Evolutionary conservation across 2,113 vertebrate species (phyloP), one percentile per base, ranked within the genome.

Genomic region (Perccottus glenii): DNA sequence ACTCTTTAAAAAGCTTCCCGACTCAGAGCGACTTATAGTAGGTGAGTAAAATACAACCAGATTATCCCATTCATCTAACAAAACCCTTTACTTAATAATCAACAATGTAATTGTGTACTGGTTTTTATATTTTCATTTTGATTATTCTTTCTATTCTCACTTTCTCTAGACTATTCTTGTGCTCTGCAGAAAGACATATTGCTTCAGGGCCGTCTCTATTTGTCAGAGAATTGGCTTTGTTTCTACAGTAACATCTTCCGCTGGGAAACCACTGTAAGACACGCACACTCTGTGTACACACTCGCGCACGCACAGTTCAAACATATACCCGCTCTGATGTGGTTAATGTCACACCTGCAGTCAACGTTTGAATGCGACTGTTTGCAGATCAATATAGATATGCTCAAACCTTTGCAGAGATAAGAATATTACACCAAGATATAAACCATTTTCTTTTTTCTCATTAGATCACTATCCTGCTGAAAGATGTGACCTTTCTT

Each of bases 231-330:
- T 79, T 96, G 94, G 94, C 92, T 97, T 65, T 96, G 95, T 82
- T 97, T 97, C 89, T 95, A 97, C 86, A 96, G 95, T 77, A 97
- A 96, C 85, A 96, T 97, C 85, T 97, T 97, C 90, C 94, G 95
- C 84, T 96, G 95, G 95, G 95, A 96, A 87, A 96, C 95, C 33
- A 94, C 94, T 9, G 95, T 96, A 87, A 90, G 93, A 74, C 11
- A 0, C 11, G 9, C 46, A 15, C 52, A 6, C 64, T 44, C 44
- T 75, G 56, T 60, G 40, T 48, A 84, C 60, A 75, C 62, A 57
- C 48, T 15, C 12, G 11, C 62, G 46, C 27, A 8, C 6, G 5
- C 19, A 32, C 57, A 70, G 3, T 15, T 46, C 72, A 53, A 60
- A 69, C 70, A 65, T 38, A 27, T 1, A 15, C 61, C 52, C 3